Percentiles rank a stretch among this genome's conserved stretches.
Evolutionary conservation across 2,113 vertebrate genomes (phyloP).

Genomic region (Misgurnus mizolepis): DNA sequence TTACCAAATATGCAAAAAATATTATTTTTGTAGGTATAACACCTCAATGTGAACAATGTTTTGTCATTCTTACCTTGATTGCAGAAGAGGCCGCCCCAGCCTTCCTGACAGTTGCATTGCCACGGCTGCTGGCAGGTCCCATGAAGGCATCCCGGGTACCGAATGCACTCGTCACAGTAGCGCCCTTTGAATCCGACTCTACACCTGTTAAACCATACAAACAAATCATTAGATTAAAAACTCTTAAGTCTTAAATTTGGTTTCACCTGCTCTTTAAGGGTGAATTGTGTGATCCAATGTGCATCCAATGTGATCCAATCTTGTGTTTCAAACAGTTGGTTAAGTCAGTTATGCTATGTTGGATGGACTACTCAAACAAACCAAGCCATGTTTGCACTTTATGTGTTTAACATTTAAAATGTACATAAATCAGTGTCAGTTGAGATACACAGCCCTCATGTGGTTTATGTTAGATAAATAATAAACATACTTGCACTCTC

Average conservation of each 20-base stretch:
- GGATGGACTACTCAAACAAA: no score
- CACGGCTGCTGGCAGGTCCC: slow-evolving; percentile 97
- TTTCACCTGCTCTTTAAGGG: not conserved
- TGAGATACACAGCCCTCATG: no score
- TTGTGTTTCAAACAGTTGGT: not conserved
- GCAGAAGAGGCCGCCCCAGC: slow-evolving; percentile 98
- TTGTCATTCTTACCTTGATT: slow-evolving; percentile 88
- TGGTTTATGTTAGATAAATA: no score
- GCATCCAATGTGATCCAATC: no score
- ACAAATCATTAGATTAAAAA: not conserved
- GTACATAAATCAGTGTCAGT: no score
- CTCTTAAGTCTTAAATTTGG: no score
- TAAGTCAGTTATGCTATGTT: not conserved
- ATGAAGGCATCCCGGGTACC: slow-evolving; percentile 95
- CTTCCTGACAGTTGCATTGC: slow-evolving; percentile 98
- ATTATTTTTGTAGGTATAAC: no score
- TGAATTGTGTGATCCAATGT: no score
- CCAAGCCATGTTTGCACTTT: no score
- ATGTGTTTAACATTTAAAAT: no score
- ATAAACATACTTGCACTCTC: slow-evolving; percentile 93
- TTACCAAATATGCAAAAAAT: not conserved
- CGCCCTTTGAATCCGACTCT: slow-evolving; percentile 96
- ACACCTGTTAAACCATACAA: slow-evolving; percentile 77
- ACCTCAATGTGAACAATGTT: no score
- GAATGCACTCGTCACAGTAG: slow-evolving; percentile 96